Conservation (phyloP, 2,888 invertebrate species). For the Trichopria drosophilae region DNA sequence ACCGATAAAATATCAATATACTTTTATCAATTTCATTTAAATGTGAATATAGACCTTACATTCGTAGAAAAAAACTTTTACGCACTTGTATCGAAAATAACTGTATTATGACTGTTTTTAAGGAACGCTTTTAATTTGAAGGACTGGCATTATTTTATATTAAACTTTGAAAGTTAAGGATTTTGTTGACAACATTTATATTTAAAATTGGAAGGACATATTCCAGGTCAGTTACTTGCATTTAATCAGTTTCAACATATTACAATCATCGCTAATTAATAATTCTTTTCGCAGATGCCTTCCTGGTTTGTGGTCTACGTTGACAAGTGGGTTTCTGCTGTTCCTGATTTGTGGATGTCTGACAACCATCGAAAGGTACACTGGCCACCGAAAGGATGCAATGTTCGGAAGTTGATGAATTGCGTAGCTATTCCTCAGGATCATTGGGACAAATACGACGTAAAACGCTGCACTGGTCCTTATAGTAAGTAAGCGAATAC, state of each 20-base stretch:
- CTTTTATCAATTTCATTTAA: too few species aligned
- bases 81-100: too few species aligned
- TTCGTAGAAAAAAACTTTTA: too few species aligned
- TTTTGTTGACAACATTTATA: too few species aligned
- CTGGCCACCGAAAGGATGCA: not conserved
- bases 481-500: not conserved
- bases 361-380: not conserved
- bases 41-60: too few species aligned
- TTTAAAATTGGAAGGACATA: too few species aligned
- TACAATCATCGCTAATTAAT: too few species aligned
- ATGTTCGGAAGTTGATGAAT: not conserved
- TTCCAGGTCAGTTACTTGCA: too few species aligned
- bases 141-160: too few species aligned
- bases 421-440: not conserved
- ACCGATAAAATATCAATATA: too few species aligned
- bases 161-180: too few species aligned
- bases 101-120: not conserved
- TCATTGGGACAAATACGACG: not conserved
- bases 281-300: not conserved
- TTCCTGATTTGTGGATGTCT: not conserved
- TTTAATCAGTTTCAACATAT: too few species aligned
- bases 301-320: not conserved
- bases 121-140: not conserved
- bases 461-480: not conserved
- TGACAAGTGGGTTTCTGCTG: not conserved